Base-by-base conservation (phyloP, 2,113 vertebrate genomes). In the Procavia capensis region DNA sequence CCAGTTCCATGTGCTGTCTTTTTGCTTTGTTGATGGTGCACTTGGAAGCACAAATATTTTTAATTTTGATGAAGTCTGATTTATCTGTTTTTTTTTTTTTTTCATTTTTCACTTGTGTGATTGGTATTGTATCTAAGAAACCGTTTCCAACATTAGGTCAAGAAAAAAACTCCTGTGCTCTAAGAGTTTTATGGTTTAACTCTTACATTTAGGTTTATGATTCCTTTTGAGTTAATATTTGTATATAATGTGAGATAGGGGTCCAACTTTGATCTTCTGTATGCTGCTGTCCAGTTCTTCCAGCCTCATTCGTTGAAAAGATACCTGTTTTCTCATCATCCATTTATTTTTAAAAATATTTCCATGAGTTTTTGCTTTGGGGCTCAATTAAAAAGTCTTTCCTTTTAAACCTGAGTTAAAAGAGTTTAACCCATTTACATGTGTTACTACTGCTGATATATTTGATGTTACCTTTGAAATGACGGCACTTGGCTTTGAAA, bases 401-500 rank as follows among this genome's bases (percentile, higher is more conserved):
- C 29, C 16, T 7, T 87, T 87, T 93, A 75, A 85, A 75, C 64
- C 82, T 75, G 47, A 89, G 85, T 85, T 95, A 41, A 88, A 81
- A 86, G 66, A 90, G 9, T 87, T 68, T 91, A 87, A 39, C 31
- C 64, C 4, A 85, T 64, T 84, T 95, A n/a, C 14, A 76, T 75
- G 17, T 13, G 36, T 81, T 92, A 50, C 63, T 63, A 54, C n/a
- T 85, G 39, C 16, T 36, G 7, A 45, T 64, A 25, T 29, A 80
- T 57, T 82, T 93, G 74, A 0, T 66, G 17, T 91, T 83, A 25
- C 34, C 92, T 75, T 90, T 75, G 57, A 95, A 94, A 76, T 78
- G n/a, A n/a, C n/a, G n/a, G n/a, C n/a, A n/a, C n/a, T n/a, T n/a
- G n/a, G n/a, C 92, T 75, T 90, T 75, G 57, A 95, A 94, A 76